phyloP scores from a whole-genome alignment of 2,113 vertebrate species.

The Gobiocypris rarus region DNA sequence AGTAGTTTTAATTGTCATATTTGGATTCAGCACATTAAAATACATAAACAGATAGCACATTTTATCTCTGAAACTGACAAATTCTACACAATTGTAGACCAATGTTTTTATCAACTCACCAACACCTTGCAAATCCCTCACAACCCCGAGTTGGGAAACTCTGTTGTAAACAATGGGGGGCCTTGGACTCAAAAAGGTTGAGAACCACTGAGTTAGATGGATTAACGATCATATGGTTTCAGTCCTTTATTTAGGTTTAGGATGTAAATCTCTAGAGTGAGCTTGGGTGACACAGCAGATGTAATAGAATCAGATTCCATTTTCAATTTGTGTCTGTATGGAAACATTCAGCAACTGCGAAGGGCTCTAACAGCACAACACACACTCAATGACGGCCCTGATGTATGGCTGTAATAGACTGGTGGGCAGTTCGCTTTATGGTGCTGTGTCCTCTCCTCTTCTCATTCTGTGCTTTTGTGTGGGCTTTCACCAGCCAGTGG shows the following conservation, averaged over 20 bases:
- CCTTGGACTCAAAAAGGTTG: neutral
- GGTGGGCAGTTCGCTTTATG: slow-evolving; percentile 20
- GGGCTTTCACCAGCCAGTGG: neutral
- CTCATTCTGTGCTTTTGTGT: slow-evolving; percentile 8
- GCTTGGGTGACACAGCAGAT: neutral
- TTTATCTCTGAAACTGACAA: no score
- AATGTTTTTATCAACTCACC: no score
- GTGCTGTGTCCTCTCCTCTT: neutral
- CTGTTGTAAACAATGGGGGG: neutral
- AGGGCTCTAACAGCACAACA: neutral
- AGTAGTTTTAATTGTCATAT: no score
- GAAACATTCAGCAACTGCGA: neutral
- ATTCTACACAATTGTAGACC: no score
- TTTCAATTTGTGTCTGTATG: slow-evolving; percentile 19
- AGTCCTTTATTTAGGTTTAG: neutral
- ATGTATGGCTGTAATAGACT: slow-evolving; percentile 39
- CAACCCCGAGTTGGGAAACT: neutral
- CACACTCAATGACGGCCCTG: slow-evolving; percentile 15
- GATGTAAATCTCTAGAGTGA: neutral
- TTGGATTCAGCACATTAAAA: no score
- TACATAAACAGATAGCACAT: no score
- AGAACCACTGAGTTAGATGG: neutral
- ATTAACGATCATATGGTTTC: neutral
- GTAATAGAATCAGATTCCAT: slow-evolving; percentile 14
- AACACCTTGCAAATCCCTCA: neutral